phyloP scores from a whole-genome alignment of 1,140 invertebrate species.

The Venustaconcha ellipsiformis region DNA sequence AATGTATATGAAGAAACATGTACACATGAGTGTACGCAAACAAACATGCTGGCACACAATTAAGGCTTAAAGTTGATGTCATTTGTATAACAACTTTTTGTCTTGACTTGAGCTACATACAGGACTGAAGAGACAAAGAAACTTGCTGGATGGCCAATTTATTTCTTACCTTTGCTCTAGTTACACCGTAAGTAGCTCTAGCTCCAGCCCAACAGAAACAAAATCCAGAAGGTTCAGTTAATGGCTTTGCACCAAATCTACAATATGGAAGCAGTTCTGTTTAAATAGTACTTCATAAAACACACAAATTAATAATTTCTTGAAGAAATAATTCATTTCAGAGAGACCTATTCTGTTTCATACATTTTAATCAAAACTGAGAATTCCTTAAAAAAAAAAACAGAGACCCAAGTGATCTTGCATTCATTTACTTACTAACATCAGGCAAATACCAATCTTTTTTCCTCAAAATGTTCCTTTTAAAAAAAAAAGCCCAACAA shows the following conservation, averaged over 20 bases:
- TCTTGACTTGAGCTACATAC: background rate
- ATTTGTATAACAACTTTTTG: background rate
- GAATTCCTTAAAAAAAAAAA: too few species aligned
- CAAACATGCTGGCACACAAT: background rate
- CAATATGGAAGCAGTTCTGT: background rate
- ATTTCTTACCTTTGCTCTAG: slow-evolving; percentile 78
- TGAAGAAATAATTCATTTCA: too few species aligned
- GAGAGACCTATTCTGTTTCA: too few species aligned
- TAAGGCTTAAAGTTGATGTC: background rate
- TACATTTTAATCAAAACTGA: too few species aligned
- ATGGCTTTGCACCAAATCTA: slow-evolving; percentile 81
- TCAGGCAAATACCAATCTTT: too few species aligned
- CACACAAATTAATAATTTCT: too few species aligned
- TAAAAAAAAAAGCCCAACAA: too few species aligned
- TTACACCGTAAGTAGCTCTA: slow-evolving; percentile 84
- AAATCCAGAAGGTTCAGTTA: slow-evolving; percentile 84
- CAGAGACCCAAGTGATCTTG: too few species aligned
- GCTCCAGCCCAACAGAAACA: slow-evolving; percentile 90
- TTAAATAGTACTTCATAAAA: too few species aligned
- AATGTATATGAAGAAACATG: background rate
- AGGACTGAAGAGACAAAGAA: background rate
- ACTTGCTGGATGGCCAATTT: background rate
- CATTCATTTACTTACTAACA: too few species aligned
- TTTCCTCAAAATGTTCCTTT: too few species aligned
- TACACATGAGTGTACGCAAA: background rate